Conservation (phyloP, 23 tunicate species). For the Styela clava region DNA sequence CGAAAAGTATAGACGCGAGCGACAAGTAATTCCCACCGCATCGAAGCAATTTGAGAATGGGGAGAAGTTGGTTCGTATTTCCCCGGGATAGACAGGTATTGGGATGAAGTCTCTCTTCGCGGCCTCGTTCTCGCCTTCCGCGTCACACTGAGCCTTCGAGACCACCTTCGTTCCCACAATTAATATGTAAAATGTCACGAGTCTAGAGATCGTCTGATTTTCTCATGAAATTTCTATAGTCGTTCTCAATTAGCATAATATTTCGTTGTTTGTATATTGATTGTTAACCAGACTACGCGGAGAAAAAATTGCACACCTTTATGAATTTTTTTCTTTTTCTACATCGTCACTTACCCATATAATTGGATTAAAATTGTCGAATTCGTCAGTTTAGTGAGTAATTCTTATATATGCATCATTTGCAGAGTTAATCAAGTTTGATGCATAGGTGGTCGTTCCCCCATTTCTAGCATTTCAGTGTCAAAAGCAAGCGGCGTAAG, state of each 20-base stretch:
- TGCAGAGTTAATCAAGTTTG: too few species aligned
- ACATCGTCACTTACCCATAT: background rate
- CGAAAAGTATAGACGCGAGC: background rate
- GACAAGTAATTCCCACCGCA: conserved; percentile 16
- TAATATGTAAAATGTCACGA: conserved; percentile 11
- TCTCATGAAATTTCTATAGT: background rate
- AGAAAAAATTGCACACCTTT: conserved; percentile 7
- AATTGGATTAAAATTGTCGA: background rate
- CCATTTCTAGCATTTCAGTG: too few species aligned
- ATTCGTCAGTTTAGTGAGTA: background rate
- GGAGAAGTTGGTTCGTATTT: background rate
- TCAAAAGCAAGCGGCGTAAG: too few species aligned
- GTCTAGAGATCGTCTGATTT: background rate
- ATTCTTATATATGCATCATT: too few species aligned
- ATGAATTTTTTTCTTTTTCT: background rate
- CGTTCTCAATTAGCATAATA: background rate
- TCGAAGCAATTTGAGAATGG: background rate
- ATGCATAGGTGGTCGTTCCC: too few species aligned
- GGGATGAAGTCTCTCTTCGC: background rate
- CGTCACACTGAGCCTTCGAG: background rate
- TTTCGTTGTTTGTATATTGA: background rate
- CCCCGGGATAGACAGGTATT: background rate
- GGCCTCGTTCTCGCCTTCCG: conserved; percentile 2
- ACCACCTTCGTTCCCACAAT: background rate
- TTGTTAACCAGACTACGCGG: background rate